Conservation (phyloP, 2,888 invertebrate species). For the Tridacna gigas region DNA sequence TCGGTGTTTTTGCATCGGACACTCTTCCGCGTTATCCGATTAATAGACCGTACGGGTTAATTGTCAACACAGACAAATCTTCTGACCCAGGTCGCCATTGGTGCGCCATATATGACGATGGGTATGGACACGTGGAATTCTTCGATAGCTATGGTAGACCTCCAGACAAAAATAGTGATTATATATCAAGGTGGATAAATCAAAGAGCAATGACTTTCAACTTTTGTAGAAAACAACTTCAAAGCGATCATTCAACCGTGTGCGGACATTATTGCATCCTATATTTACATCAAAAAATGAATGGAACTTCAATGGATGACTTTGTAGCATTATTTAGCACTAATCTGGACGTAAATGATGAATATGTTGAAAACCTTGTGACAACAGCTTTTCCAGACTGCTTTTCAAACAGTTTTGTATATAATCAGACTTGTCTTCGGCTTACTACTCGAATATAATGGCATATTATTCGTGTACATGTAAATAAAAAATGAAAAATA, state of each 20-base stretch:
- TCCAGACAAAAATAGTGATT: constrained; percentile 20
- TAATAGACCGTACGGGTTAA: constrained; percentile 27
- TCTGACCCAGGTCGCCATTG: constrained; percentile 42
- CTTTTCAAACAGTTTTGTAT: constrained; percentile 16
- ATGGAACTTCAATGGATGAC: constrained; percentile 15
- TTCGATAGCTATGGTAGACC: constrained; percentile 33
- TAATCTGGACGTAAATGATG: constrained; percentile 22
- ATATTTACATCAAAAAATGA: constrained; percentile 28
- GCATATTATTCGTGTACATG: neutral
- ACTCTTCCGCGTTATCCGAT: constrained; percentile 14
- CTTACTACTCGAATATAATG: neutral
- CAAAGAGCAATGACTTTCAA: constrained; percentile 4
- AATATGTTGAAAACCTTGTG: constrained; percentile 15
- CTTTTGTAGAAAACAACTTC: constrained; percentile 15
- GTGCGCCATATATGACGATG: constrained; percentile 32
- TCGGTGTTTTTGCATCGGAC: constrained; percentile 42
- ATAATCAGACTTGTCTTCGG: constrained; percentile 30
- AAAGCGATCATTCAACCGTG: constrained; percentile 24
- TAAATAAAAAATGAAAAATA: neutral
- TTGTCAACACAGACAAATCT: constrained; percentile 47
- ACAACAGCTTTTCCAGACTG: constrained; percentile 16
- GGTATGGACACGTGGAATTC: constrained; percentile 24
- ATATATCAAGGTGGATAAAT: constrained; percentile 24
- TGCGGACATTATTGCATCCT: constrained; percentile 46
- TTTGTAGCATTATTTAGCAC: constrained; percentile 28